Evolutionary conservation across 2,797 vertebrate species (phyloP), one percentile per base, ranked within the genome.

Genomic region (Pitangus sulphuratus): DNA sequence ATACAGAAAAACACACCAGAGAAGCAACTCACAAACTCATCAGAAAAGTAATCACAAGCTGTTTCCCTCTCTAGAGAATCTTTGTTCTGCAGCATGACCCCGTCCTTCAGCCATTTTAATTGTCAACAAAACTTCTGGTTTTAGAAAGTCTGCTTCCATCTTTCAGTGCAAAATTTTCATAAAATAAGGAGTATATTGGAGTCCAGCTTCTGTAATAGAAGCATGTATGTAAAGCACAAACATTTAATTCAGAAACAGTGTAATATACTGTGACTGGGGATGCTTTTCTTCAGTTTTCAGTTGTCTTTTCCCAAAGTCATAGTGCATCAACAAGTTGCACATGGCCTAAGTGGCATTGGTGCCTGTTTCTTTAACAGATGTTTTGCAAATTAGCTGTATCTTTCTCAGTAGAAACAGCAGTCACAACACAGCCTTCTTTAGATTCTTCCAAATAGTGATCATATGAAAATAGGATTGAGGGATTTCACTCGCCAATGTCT

Each of bases 221-320:
- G 4, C 19, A 51, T 5, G 4, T 13, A 25, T 0, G 0, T 30
- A 48, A 57, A 89, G 6, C 17, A 82, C 8, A 35, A 79, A 42
- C 0, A 1, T 12, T 74, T 72, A 68, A 45, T 25, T 12, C 4
- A 68, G 39, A 51, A 24, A 9, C 4, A 18, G 2, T n/a, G 10
- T 35, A 47, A 53, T 14, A 14, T 9, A 11, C 20, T 37, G 37
- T 37, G 21, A 42, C 44, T 57, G 53, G 12, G 84, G 26, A 6
- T 57, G 6, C 4, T 76, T 72, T 47, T 35, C 35, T 80, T 66
- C 0, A 0, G 1, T 20, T 87, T 53, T 64, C 28, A 15, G 20
- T 26, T 14, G 2, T 35, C 18, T 82, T 50, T 40, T 45, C 40
- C 15, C 30, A 44, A 53, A 60, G 10, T 26, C 42, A n/a, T 4